Percentiles rank a stretch among this genome's conserved stretches.
phyloP scores from a whole-genome alignment of 2,113 vertebrate species.

The Oryctolagus cuniculus region DNA sequence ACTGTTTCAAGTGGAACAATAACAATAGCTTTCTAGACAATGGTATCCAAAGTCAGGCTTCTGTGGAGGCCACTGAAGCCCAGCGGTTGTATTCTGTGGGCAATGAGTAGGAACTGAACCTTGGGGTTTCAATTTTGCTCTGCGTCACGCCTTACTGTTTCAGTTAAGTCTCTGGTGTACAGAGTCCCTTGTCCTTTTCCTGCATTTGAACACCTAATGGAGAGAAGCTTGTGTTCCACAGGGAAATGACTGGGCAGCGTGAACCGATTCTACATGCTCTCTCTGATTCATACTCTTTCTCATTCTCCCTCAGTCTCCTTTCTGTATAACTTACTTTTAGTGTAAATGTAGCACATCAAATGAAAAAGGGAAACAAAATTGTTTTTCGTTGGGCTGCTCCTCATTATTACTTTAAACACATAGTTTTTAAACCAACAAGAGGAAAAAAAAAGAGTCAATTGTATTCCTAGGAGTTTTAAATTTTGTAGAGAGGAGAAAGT shows the following conservation, averaged over 20 bases:
- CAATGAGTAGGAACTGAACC: slow-evolving; percentile 59
- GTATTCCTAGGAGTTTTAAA: slow-evolving; percentile 24
- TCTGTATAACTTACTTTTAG: slow-evolving; percentile 48
- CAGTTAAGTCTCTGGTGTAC: slow-evolving; percentile 77
- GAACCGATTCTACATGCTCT: neutral
- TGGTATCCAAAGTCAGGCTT: slow-evolving; percentile 59
- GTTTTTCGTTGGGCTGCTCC: neutral
- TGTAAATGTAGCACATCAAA: slow-evolving; percentile 1
- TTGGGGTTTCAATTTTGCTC: slow-evolving; percentile 85
- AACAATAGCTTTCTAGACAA: slow-evolving; percentile 71
- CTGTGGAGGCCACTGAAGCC: slow-evolving; percentile 69
- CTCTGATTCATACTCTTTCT: neutral
- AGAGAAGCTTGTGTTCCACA: slow-evolving; percentile 35
- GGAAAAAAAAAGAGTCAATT: neutral
- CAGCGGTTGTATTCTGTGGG: slow-evolving; percentile 69
- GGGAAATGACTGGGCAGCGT: slow-evolving; percentile 9
- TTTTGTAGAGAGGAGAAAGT: neutral
- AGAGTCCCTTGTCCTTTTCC: slow-evolving; percentile 49
- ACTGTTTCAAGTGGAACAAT: slow-evolving; percentile 65
- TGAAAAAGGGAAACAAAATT: neutral
- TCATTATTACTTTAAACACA: neutral
- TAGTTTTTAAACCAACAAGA: slow-evolving; percentile 40
- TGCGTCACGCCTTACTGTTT: slow-evolving; percentile 84
- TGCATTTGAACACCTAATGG: slow-evolving; percentile 61
- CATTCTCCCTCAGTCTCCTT: neutral